A percentile compares a stretch with the other conserved stretches of the same genome.
Evolutionary conservation across 2,797 vertebrate species (phyloP).

Genomic region (Oceanodroma leucorhoa): DNA sequence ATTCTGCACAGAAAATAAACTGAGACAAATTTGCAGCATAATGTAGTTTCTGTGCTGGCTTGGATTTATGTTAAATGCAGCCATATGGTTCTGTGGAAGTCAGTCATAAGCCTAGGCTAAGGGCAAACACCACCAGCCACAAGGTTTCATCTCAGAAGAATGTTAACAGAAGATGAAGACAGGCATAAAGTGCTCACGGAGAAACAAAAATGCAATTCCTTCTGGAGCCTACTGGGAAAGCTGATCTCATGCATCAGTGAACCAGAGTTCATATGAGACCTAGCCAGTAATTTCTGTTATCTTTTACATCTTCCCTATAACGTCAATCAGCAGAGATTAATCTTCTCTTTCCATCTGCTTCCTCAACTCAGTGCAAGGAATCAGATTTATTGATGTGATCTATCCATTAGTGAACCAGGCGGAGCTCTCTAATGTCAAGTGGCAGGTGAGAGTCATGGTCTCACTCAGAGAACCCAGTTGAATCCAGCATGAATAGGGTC

Average conservation of each 20-base stretch:
- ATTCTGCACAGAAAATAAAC: not conserved
- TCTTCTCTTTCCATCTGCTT: slow-evolving; percentile 39
- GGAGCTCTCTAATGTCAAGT: slow-evolving; percentile 5
- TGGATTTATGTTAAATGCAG: slow-evolving; percentile 30
- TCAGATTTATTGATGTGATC: slow-evolving; percentile 50
- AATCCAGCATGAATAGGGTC: not conserved
- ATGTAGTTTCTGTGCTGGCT: not conserved
- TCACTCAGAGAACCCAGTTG: not conserved
- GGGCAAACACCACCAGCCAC: slow-evolving; percentile 44
- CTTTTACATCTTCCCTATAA: slow-evolving; percentile 47
- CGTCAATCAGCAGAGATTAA: slow-evolving; percentile 22
- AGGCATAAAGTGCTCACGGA: slow-evolving; percentile 25
- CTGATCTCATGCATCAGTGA: slow-evolving; percentile 52
- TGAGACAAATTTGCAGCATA: not conserved
- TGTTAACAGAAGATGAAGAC: slow-evolving; percentile 51
- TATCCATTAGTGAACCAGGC: slow-evolving; percentile 36
- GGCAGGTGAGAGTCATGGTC: slow-evolving; percentile 12
- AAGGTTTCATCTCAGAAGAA: slow-evolving; percentile 45
- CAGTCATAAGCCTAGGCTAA: slow-evolving; percentile 15
- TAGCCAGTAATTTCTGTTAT: slow-evolving; percentile 55
- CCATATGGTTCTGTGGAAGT: slow-evolving; percentile 40
- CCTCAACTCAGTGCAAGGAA: not conserved
- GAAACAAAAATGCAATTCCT: slow-evolving; percentile 49
- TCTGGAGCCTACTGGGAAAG: slow-evolving; percentile 36
- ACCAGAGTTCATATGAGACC: slow-evolving; percentile 21